phyloP scores from a whole-genome alignment of 2,797 vertebrate genomes.

The Lutjanus argentimaculatus region DNA sequence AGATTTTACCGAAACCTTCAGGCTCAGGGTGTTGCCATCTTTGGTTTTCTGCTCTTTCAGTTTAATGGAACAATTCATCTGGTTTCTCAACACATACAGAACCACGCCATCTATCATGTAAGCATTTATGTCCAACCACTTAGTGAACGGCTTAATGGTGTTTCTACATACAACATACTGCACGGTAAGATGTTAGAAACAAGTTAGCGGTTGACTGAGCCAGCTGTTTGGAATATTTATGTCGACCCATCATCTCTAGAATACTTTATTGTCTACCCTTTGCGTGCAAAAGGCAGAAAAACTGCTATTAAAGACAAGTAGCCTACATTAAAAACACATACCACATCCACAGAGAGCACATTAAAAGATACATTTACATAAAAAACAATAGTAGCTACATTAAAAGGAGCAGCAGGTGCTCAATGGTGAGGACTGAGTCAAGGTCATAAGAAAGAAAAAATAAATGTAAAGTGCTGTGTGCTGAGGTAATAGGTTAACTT shows the following conservation, averaged over 20 bases:
- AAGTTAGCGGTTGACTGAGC: slow-evolving; percentile 30
- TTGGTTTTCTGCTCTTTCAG: slow-evolving; percentile 7
- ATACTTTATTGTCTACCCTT: too few relatives aligned
- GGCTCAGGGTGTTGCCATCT: slow-evolving; percentile 16
- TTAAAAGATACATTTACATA: too few relatives aligned
- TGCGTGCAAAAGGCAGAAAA: too few relatives aligned
- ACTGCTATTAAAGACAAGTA: too few relatives aligned
- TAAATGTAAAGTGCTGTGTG: too few relatives aligned
- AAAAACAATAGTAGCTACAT: too few relatives aligned
- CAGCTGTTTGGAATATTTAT: slow-evolving; percentile 44
- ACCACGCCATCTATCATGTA: not conserved
- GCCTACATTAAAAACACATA: too few relatives aligned
- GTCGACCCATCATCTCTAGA: not conserved
- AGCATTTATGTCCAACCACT: slow-evolving; percentile 14
- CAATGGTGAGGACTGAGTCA: too few relatives aligned
- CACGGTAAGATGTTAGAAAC: slow-evolving; percentile 10
- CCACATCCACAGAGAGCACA: too few relatives aligned
- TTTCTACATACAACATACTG: slow-evolving; percentile 5
- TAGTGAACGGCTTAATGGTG: not conserved
- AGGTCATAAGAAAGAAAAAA: too few relatives aligned
- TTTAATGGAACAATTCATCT: slow-evolving; percentile 6
- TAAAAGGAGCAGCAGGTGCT: too few relatives aligned
- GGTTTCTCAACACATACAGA: slow-evolving; percentile 5
- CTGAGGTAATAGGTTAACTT: too few relatives aligned
- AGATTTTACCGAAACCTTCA: slow-evolving; percentile 20